These are phyloP conservation scores for Heliconius sara DNA, from an alignment of 2,888 invertebrate genomes.

Conservation along the genomic window DNA sequence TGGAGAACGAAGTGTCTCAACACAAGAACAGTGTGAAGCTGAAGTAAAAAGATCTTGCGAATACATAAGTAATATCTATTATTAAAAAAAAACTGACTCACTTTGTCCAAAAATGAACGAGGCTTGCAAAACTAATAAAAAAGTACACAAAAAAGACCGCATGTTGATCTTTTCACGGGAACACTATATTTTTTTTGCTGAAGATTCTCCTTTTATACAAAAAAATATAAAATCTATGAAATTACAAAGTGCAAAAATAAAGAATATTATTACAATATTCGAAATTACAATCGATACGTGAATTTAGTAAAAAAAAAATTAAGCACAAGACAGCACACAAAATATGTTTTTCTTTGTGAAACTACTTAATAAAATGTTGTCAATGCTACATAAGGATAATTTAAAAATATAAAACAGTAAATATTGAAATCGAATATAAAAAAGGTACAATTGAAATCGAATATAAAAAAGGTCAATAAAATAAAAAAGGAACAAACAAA, in stretches of 20 bases:
- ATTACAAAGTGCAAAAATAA: neutral
- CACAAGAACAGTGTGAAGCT: too few species aligned
- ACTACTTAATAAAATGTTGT: too few species aligned
- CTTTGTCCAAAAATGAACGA: neutral
- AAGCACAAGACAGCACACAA: neutral
- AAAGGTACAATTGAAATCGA: neutral
- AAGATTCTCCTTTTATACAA: too few species aligned
- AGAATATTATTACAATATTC: neutral
- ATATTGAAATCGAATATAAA: neutral
- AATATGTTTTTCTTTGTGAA: too few species aligned
- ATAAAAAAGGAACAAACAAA: neutral
- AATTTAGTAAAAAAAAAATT: neutral
- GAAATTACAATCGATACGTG: too few species aligned
- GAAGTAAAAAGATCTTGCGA: too few species aligned
- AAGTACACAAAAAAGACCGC: neutral
- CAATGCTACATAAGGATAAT: neutral
- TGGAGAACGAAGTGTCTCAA: too few species aligned
- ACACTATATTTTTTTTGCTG: too few species aligned
- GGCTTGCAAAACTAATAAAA: neutral
- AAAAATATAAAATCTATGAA: too few species aligned
- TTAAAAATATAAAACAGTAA: neutral
- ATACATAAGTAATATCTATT: too few species aligned
- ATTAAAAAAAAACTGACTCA: conserved; percentile 5
- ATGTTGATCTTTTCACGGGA: neutral
- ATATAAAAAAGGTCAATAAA: neutral